A percentile compares a stretch with the other conserved stretches of the same genome.
These are phyloP conservation scores for Philereme vetulata DNA, from an alignment of 2,888 invertebrate genomes.

Conservation along the genomic window DNA sequence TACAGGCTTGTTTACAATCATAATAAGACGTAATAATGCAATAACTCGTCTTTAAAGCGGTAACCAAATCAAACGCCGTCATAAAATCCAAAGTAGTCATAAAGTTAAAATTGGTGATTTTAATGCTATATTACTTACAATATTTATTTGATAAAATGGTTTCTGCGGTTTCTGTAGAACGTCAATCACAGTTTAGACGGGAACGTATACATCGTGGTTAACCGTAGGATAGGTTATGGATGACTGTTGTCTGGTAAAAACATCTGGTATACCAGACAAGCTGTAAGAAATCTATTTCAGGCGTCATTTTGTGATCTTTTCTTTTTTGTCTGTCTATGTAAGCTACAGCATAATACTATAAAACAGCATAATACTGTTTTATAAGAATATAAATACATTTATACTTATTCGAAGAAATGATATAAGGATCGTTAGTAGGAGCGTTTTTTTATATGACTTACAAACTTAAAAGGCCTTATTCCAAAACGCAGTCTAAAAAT, in stretches of 20 bases:
- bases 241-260: slow-evolving; percentile 9
- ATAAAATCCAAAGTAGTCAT: slow-evolving; percentile 13
- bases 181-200: slow-evolving; percentile 16
- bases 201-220: slow-evolving; percentile 12
- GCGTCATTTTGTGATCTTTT: not conserved
- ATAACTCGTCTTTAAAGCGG: slow-evolving; percentile 1
- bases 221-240: slow-evolving; percentile 25
- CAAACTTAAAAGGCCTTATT: no score
- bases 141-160: slow-evolving; percentile 4
- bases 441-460: no score
- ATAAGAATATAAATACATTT: no score
- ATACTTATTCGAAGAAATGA: no score
- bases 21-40: not conserved
- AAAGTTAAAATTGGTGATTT: slow-evolving; percentile 5
- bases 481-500: no score
- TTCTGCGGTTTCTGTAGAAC: slow-evolving; percentile 12
- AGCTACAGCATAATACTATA: not conserved
- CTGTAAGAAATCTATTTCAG: slow-evolving; percentile 11
- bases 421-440: no score
- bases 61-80: slow-evolving; percentile 10
- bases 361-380: no score
- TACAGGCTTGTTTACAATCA: not conserved
- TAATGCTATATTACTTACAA: slow-evolving; percentile 3
- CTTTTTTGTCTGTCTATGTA: not conserved
- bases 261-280: slow-evolving; percentile 12